A percentile compares a stretch with the other conserved stretches of the same genome.
Evolutionary conservation across 2,113 vertebrate species (phyloP).

Genomic region (Charina bottae): DNA sequence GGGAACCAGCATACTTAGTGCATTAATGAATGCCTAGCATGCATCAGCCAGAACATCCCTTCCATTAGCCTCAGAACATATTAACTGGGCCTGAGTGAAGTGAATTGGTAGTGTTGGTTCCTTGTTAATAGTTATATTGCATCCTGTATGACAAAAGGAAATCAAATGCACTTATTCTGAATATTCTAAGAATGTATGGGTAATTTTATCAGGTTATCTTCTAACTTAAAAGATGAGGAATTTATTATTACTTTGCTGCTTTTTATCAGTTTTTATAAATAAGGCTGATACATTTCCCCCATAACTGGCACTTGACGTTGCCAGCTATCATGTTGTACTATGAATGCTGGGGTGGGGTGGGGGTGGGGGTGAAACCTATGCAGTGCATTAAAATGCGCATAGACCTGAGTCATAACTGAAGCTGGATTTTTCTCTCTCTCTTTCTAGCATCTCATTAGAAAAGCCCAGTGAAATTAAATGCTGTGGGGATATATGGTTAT

Average conservation of each 20-base stretch:
- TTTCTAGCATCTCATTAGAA: not conserved
- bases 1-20: too few species aligned
- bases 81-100: not conserved
- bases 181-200: not conserved
- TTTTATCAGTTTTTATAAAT: not conserved
- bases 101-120: not conserved
- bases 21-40: not conserved
- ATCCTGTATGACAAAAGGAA: not conserved
- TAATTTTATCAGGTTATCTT: not conserved
- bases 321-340: not conserved
- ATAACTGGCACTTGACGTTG: not conserved
- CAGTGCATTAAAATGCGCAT: too few species aligned
- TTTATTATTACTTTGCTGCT: not conserved
- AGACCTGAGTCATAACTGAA: not conserved
- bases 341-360: not conserved
- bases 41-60: not conserved
- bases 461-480: not conserved
- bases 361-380: not conserved
- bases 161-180: not conserved
- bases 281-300: not conserved
- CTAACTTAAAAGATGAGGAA: not conserved
- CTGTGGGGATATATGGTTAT: not conserved
- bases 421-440: not conserved
- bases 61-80: not conserved
- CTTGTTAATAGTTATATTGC: not conserved